Evolutionary conservation across 2,888 invertebrate genomes (phyloP).

Genomic region (Ecliptopera silaceata): DNA sequence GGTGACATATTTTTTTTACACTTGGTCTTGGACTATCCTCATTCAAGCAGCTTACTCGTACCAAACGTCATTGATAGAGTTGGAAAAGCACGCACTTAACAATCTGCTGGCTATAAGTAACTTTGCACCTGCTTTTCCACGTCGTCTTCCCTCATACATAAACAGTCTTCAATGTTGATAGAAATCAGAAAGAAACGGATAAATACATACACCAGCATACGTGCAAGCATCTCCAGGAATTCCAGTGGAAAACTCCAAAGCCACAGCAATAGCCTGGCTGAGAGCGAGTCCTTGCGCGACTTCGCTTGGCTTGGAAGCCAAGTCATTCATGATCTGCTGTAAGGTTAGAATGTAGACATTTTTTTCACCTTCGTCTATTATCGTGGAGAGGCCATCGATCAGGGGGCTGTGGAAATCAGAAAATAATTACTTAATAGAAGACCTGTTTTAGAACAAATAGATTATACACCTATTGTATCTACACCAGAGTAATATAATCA

Average conservation of each 20-base stretch:
- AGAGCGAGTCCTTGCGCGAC: slow-evolving; percentile 49
- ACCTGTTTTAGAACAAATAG: too few relatives aligned
- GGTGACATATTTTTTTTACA: too few relatives aligned
- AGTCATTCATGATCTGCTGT: slow-evolving; percentile 43
- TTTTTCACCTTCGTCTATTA: slow-evolving; percentile 53
- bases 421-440: background rate
- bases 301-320: slow-evolving; percentile 42
- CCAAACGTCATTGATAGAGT: too few relatives aligned
- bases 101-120: too few relatives aligned
- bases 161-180: background rate
- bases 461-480: too few relatives aligned
- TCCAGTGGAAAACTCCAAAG: slow-evolving; percentile 52
- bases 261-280: slow-evolving; percentile 44
- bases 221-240: slow-evolving; percentile 61
- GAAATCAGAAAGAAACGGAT: background rate
- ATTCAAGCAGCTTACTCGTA: too few relatives aligned
- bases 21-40: too few relatives aligned
- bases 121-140: too few relatives aligned
- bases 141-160: too few relatives aligned
- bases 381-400: slow-evolving; percentile 42
- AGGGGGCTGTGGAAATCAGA: slow-evolving; percentile 18
- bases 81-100: too few relatives aligned
- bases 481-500: too few relatives aligned
- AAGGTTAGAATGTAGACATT: slow-evolving; percentile 45
- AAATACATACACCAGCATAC: slow-evolving; percentile 58